These are phyloP conservation scores for Tamandua tetradactyla DNA, from an alignment of 2,797 vertebrate species.

Conservation along the genomic window DNA sequence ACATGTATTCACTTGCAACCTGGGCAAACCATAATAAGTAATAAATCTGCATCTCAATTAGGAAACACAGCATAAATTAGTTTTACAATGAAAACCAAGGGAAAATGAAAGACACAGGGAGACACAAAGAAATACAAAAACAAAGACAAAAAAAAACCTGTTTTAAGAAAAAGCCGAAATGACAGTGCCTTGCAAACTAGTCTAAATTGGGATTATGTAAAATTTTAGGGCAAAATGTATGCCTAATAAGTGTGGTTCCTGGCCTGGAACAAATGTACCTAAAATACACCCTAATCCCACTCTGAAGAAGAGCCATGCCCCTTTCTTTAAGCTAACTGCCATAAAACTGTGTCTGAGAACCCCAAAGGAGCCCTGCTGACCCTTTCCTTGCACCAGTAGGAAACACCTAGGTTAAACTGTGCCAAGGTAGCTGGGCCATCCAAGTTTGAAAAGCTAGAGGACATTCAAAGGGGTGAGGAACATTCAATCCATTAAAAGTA, in stretches of 20 bases:
- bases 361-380: neutral
- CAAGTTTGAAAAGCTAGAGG: neutral
- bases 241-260: neutral
- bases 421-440: neutral
- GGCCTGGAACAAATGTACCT: neutral
- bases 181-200: neutral
- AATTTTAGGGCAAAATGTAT: neutral
- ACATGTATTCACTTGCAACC: slow-evolving; percentile 87
- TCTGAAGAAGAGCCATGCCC: neutral
- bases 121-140: neutral
- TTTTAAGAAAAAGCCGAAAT: neutral
- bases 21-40: slow-evolving; percentile 76
- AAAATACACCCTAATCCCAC: neutral
- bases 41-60: slow-evolving; percentile 38
- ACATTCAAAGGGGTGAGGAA: neutral
- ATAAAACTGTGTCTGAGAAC: neutral
- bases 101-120: neutral
- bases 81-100: neutral
- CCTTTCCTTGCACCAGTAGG: neutral
- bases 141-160: neutral
- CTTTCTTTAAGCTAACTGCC: neutral
- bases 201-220: neutral
- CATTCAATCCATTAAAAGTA: neutral
- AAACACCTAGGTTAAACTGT: neutral
- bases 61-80: neutral